These are phyloP conservation scores for Gymnocheta viridis DNA, from an alignment of 2,888 invertebrate genomes.

Conservation along the genomic window DNA sequence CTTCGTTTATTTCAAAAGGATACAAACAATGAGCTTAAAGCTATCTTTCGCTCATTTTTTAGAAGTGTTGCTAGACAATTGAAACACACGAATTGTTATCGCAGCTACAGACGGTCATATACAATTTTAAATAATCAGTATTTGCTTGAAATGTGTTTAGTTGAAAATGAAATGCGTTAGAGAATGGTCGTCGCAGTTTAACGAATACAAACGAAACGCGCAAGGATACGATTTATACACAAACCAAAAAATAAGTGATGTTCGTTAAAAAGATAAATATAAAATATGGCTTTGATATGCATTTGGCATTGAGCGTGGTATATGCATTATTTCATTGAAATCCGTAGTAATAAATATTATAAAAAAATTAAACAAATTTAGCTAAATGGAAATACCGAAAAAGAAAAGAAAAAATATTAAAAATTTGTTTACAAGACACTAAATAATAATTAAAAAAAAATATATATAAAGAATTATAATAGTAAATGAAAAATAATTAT, in stretches of 20 bases:
- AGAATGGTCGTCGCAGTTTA: slow-evolving; percentile 35
- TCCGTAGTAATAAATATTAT: background rate
- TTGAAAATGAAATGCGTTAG: slow-evolving; percentile 55
- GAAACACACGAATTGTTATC: slow-evolving; percentile 33
- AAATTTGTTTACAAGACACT: no score
- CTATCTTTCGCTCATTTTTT: slow-evolving; percentile 18
- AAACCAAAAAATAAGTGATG: background rate
- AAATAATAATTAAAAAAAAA: no score
- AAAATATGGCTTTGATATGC: background rate
- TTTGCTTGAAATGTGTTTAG: slow-evolving; percentile 44
- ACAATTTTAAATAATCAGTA: slow-evolving; percentile 53
- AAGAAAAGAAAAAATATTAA: background rate
- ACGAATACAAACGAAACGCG: slow-evolving; percentile 23
- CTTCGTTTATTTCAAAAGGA: slow-evolving; percentile 21
- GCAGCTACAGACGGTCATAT: slow-evolving; percentile 6
- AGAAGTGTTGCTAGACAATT: background rate
- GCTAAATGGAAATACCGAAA: background rate
- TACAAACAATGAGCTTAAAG: slow-evolving; percentile 37
- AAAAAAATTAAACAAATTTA: background rate
- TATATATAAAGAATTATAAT: background rate
- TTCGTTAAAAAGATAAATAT: background rate
- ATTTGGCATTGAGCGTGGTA: background rate
- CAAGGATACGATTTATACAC: slow-evolving; percentile 60
- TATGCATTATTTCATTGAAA: background rate
- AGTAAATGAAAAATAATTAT: background rate